These are phyloP conservation scores for Corythucha ciliata DNA, from an alignment of 2,888 invertebrate species.

Conservation along the genomic window DNA sequence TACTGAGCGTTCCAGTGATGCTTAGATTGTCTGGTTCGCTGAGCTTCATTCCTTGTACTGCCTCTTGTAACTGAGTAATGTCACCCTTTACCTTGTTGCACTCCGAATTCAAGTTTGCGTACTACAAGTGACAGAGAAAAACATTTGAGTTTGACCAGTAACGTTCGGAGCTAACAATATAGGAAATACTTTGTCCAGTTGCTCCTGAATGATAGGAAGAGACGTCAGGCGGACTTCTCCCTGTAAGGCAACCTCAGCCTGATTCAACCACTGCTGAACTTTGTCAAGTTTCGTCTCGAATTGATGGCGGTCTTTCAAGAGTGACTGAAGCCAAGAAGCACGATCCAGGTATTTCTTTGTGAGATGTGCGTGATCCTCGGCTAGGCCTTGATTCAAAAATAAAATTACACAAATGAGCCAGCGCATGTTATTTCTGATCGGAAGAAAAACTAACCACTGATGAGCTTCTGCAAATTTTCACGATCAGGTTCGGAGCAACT, in stretches of 20 bases:
- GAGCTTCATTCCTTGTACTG: slow-evolving; percentile 66
- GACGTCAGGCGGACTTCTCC: slow-evolving; percentile 71
- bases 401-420: slow-evolving; percentile 4
- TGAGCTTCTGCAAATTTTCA: slow-evolving; percentile 37
- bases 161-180: background rate
- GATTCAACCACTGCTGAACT: slow-evolving; percentile 79
- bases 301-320: slow-evolving; percentile 65
- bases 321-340: slow-evolving; percentile 62
- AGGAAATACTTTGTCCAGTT: slow-evolving; percentile 62
- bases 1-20: slow-evolving; percentile 68
- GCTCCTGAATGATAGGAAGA: slow-evolving; percentile 75
- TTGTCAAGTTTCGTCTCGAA: slow-evolving; percentile 74
- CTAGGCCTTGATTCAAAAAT: background rate
- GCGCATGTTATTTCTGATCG: background rate
- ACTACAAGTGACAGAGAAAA: slow-evolving; percentile 42
- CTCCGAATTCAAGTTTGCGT: slow-evolving; percentile 66
- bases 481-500: slow-evolving; percentile 62
- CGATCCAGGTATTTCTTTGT: slow-evolving; percentile 48
- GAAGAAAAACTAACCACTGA: slow-evolving; percentile 25
- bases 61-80: slow-evolving; percentile 56
- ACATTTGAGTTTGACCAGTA: background rate
- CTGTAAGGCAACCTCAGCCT: slow-evolving; percentile 78
- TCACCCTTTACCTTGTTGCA: slow-evolving; percentile 60
- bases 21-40: slow-evolving; percentile 78
- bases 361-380: slow-evolving; percentile 29